phyloP scores from a whole-genome alignment of 2,797 vertebrate species.

The Lithobates sylvaticus region DNA sequence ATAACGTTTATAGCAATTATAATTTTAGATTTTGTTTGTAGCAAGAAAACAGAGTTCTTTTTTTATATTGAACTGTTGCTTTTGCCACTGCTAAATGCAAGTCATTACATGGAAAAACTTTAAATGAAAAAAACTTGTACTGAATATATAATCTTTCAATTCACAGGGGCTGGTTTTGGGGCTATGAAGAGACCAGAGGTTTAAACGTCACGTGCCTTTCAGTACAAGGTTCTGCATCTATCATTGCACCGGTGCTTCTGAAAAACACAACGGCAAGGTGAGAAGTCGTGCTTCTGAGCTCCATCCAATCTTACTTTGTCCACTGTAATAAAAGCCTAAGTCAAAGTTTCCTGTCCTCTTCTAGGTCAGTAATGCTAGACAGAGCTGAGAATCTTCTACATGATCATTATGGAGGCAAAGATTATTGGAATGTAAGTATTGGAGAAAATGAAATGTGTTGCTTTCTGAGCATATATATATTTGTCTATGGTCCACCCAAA shows the following conservation, averaged over 20 bases:
- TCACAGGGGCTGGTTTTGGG: slow-evolving; percentile 97
- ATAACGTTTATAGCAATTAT: too few relatives aligned
- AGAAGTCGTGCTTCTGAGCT: slow-evolving; percentile 66
- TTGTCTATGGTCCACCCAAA: too few relatives aligned
- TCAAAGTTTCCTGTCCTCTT: slow-evolving; percentile 7
- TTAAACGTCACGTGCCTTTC: slow-evolving; percentile 89
- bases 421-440: slow-evolving; percentile 96
- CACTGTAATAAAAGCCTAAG: neutral
- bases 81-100: too few relatives aligned
- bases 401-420: slow-evolving; percentile 94
- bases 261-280: slow-evolving; percentile 89
- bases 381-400: slow-evolving; percentile 96
- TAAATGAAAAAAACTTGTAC: too few relatives aligned
- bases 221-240: slow-evolving; percentile 94
- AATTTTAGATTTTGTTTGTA: too few relatives aligned
- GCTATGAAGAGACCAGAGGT: slow-evolving; percentile 91
- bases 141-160: slow-evolving; percentile 53
- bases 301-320: too few relatives aligned
- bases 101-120: too few relatives aligned
- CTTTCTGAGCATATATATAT: neutral
- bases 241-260: slow-evolving; percentile 86
- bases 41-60: too few relatives aligned
- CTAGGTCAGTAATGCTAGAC: slow-evolving; percentile 95
- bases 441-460: neutral
- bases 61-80: too few relatives aligned